A percentile compares a stretch with the other conserved stretches of the same genome.
phyloP scores from a whole-genome alignment of 2,797 vertebrate species.

The Bovichtus variegatus region DNA sequence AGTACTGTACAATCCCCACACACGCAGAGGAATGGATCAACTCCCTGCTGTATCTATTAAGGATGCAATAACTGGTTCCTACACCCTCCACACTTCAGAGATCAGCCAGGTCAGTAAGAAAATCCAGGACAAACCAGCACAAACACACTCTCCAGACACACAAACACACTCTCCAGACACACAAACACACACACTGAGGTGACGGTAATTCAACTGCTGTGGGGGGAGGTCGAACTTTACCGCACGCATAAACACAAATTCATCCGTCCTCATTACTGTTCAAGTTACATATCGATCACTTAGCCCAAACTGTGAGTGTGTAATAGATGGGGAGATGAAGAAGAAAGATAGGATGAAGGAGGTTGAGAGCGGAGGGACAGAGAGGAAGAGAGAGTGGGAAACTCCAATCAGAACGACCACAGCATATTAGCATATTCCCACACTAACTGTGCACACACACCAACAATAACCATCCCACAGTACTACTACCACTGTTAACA shows the following conservation, averaged over 20 bases:
- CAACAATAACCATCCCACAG: slow-evolving; percentile 13
- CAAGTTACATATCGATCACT: background rate
- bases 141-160: slow-evolving; percentile 36
- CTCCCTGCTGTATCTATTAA: slow-evolving; percentile 77
- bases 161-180: slow-evolving; percentile 4
- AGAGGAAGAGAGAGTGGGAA: background rate
- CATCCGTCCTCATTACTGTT: background rate
- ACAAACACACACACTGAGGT: slow-evolving; percentile 7
- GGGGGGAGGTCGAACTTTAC: background rate
- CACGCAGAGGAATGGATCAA: slow-evolving; percentile 67
- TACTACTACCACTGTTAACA: slow-evolving; percentile 2
- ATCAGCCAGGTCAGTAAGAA: slow-evolving; percentile 78
- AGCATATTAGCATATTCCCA: slow-evolving; percentile 25
- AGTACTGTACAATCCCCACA: slow-evolving; percentile 60
- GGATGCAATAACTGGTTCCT: slow-evolving; percentile 72
- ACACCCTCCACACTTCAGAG: slow-evolving; percentile 73
- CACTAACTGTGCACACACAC: slow-evolving; percentile 19
- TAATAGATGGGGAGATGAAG: background rate
- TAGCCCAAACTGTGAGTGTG: background rate
- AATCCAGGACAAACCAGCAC: slow-evolving; percentile 67
- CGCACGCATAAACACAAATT: background rate
- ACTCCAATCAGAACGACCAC: slow-evolving; percentile 7
- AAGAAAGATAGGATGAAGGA: background rate
- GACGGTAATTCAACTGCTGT: slow-evolving; percentile 16
- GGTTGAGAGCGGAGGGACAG: background rate